Evolutionary conservation across 2,113 vertebrate genomes (phyloP), one percentile per base, ranked within the genome.

Genomic region (Perognathus longimembris): DNA sequence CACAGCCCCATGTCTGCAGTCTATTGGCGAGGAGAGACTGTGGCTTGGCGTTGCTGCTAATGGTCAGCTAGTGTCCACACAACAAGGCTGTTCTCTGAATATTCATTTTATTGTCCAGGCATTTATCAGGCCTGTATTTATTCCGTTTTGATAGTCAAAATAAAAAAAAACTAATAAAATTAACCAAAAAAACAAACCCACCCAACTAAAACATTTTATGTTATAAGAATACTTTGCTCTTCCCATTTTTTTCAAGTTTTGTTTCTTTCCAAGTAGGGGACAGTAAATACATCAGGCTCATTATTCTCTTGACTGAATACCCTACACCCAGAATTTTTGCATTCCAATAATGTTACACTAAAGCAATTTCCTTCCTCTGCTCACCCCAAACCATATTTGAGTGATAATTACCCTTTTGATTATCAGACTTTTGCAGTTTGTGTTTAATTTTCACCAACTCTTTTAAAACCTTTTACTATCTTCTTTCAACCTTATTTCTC

Each of bases 71-170:
- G 42, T 78, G 66, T 61, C 42, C 42, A 78, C 7, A 14, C 18
- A 61, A 77, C 10, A 11, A 66, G 18, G 3, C 30, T 36, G 20
- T 34, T 70, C 14, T 70, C 50, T 89, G 59, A 61, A 50, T 50
- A 69, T 17, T 70, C 64, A 74, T 76, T 76, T 61, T 76, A 42
- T 22, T 75, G 12, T 61, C 63, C 42, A 75, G 32, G 10, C 24
- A 32, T 77, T 83, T 83, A 26, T 93, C 21, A 34, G 30, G 15
- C 10, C 61, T 81, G 5, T 14, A 59, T 77, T 93, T 28, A 38
- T 89, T 7, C 22, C 88, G 20, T 79, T 84, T 88, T 82, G 54
- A 38, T 45, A 88, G 28, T 66, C 88, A 76, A 78, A 69, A 80
- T 82, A 7, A 7, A 45, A 45, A 57, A 89, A 70, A 85, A 2